Evolutionary conservation across 2,888 invertebrate genomes (phyloP).

Genomic region (Stenichneumon culpator): DNA sequence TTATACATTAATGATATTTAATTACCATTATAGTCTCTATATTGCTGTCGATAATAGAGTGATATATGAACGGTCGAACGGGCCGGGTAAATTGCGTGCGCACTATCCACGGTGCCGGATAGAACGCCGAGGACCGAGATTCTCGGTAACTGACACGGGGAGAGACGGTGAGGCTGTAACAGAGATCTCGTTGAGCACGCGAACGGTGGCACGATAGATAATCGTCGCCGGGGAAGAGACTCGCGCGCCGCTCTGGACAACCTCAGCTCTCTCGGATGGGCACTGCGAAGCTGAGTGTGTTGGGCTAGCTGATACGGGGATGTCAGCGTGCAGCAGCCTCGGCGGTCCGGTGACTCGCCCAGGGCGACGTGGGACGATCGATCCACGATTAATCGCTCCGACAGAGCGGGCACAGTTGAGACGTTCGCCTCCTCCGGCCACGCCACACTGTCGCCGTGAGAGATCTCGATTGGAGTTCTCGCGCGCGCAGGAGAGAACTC

Average conservation of each 20-base stretch:
- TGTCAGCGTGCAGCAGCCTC: slow-evolving; percentile 61
- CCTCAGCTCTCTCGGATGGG: slow-evolving; percentile 33
- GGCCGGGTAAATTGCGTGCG: neutral
- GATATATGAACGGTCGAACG: neutral
- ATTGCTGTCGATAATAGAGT: slow-evolving; percentile 21
- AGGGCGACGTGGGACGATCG: slow-evolving; percentile 66
- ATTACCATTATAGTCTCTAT: slow-evolving; percentile 3
- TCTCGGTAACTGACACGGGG: slow-evolving; percentile 4
- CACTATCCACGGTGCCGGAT: neutral
- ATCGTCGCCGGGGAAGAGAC: slow-evolving; percentile 46
- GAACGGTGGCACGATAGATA: slow-evolving; percentile 59
- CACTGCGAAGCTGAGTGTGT: slow-evolving; percentile 16
- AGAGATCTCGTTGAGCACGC: slow-evolving; percentile 31
- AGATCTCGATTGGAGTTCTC: slow-evolving; percentile 58
- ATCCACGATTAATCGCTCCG: slow-evolving; percentile 65
- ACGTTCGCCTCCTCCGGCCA: slow-evolving; percentile 52
- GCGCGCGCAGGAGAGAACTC: neutral
- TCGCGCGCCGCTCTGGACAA: slow-evolving; percentile 33
- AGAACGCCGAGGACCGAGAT: neutral
- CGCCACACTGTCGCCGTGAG: slow-evolving; percentile 49
- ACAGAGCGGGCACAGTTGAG: slow-evolving; percentile 65
- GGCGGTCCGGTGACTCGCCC: slow-evolving; percentile 64
- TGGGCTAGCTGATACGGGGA: slow-evolving; percentile 33
- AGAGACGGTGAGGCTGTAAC: neutral
- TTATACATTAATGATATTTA: slow-evolving; percentile 10